Base-by-base conservation (phyloP, 2,888 invertebrate genomes). In the Eupithecia exiguata region DNA sequence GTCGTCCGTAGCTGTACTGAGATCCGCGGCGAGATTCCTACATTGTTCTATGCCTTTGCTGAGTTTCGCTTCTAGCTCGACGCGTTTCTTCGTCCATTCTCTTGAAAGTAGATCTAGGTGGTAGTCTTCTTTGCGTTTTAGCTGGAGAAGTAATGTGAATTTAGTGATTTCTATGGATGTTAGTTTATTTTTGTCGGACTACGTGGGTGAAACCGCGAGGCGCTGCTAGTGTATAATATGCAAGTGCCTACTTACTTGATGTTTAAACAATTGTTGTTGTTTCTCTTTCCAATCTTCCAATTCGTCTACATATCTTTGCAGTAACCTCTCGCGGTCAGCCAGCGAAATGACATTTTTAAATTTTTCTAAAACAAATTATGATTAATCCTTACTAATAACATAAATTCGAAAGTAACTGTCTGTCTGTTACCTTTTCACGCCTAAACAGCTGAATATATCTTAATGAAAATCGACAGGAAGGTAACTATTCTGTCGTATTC, bases 201-300 rank as follows among this genome's bases (percentile, higher is more conserved):
- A n/a, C n/a, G n/a, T n/a, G n/a, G n/a, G n/a, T n/a, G n/a, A n/a
- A n/a, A n/a, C n/a, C n/a, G n/a, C n/a, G n/a, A n/a, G n/a, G n/a
- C n/a, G n/a, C n/a, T n/a, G n/a, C n/a, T n/a, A n/a, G n/a, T n/a
- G n/a, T n/a, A n/a, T n/a, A 30, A 30, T 30, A 30, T 4, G 4
- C 30, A 30, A 30, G 30, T 30, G 4, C 30, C 30, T 43, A 16
- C 43, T 74, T 83, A 96, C 95, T 88, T 96, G 96, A 62, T 89
- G 87, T 82, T 95, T 94, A 82, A 96, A 97, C 10, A 95, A 84
- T 76, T 95, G 94, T 83, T 96, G 96, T 82, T 97, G 96, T 38
- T 95, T 93, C 77, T 96, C 95, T 84, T 97, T 97, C 97, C 97
- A 97, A 36, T 95, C 95, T 83, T 96, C 96, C 1, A 97, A 89